Percentiles rank a stretch among this genome's conserved stretches.
Evolutionary conservation across 2,113 vertebrate species (phyloP).

Genomic region (Bungarus multicinctus): DNA sequence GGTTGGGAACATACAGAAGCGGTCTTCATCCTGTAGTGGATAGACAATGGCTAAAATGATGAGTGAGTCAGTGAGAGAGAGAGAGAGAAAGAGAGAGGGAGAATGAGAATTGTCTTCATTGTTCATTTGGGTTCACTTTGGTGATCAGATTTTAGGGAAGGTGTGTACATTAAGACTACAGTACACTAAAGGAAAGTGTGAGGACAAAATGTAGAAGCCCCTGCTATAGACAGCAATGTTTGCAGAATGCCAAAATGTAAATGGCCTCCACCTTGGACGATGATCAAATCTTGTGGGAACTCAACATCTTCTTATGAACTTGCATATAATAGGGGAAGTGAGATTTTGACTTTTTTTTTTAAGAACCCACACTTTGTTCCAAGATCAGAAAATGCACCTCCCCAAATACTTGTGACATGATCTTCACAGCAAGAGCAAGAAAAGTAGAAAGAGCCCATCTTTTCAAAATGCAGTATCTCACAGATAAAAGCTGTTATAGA

Average conservation of each 20-base stretch:
- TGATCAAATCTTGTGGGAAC: background rate
- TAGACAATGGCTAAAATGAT: too few relatives aligned
- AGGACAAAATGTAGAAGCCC: background rate
- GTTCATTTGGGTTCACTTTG: background rate
- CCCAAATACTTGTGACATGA: background rate
- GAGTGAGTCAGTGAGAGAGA: too few relatives aligned
- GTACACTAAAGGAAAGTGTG: background rate
- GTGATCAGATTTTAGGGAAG: background rate
- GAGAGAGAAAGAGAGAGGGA: too few relatives aligned
- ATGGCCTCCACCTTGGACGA: background rate
- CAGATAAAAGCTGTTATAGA: accelerated
- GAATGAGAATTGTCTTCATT: background rate
- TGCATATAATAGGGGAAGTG: background rate
- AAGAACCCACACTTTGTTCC: background rate
- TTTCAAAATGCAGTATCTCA: background rate
- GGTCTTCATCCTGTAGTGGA: too few relatives aligned
- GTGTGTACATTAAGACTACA: background rate
- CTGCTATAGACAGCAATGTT: background rate
- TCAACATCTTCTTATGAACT: background rate
- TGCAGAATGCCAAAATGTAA: background rate
- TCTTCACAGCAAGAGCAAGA: background rate
- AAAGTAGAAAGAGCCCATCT: background rate
- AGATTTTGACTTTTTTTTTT: background rate
- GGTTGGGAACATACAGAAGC: too few relatives aligned
- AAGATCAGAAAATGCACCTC: background rate